A percentile compares a stretch with the other conserved stretches of the same genome.
Conservation (phyloP, 2,113 vertebrate species). For the Menidia beryllina region DNA sequence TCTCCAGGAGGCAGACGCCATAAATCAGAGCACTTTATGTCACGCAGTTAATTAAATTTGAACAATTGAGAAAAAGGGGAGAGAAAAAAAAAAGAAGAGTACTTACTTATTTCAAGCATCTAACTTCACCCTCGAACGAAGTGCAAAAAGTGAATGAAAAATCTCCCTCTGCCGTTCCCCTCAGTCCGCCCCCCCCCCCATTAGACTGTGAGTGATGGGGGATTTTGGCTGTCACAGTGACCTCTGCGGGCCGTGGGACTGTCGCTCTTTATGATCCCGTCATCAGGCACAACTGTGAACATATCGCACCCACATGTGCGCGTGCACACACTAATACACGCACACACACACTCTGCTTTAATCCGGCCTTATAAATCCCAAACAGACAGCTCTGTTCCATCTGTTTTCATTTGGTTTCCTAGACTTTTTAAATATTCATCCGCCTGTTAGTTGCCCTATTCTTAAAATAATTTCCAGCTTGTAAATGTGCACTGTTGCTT, state of each 20-base stretch:
- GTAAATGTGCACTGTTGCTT: slow-evolving; percentile 1
- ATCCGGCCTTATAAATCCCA: slow-evolving; percentile 78
- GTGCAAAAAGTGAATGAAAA: slow-evolving; percentile 4
- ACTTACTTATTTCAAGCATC: slow-evolving; percentile 61
- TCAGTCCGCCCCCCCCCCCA: slow-evolving; percentile 17
- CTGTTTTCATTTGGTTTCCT: slow-evolving; percentile 74
- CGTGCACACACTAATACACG: too few relatives aligned
- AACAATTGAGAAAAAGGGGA: neutral
- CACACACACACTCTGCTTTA: slow-evolving; percentile 55
- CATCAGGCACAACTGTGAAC: slow-evolving; percentile 35
- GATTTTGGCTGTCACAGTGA: slow-evolving; percentile 44
- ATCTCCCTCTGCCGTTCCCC: slow-evolving; percentile 18
- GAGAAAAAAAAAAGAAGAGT: neutral
- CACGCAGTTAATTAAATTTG: slow-evolving; percentile 21
- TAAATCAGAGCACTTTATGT: slow-evolving; percentile 15
- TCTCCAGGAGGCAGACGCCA: slow-evolving; percentile 28
- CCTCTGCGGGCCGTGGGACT: slow-evolving; percentile 38
- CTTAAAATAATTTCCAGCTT: slow-evolving; percentile 7
- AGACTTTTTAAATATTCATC: slow-evolving; percentile 48
- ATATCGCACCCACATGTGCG: neutral
- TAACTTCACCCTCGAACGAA: slow-evolving; percentile 21
- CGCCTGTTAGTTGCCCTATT: neutral
- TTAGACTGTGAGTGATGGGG: slow-evolving; percentile 43
- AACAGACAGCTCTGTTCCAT: slow-evolving; percentile 70
- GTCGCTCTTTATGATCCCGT: slow-evolving; percentile 49